Evolutionary conservation across 2,113 vertebrate genomes (phyloP).

Genomic region (Notiomystis cincta): DNA sequence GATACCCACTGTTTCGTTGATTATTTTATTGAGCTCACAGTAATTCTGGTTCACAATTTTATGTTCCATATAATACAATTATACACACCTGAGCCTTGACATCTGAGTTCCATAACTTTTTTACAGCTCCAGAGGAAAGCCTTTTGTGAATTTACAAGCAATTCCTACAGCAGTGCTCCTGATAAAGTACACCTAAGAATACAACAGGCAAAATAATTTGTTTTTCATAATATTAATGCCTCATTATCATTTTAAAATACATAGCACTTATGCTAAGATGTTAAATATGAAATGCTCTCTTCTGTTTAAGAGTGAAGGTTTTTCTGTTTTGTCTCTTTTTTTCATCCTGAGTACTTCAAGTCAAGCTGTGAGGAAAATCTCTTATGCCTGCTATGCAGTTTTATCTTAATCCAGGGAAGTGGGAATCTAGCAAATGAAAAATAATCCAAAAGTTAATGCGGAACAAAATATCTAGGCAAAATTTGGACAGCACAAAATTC

Average conservation of each 20-base stretch:
- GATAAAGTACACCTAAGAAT: not conserved
- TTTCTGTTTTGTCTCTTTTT: not conserved
- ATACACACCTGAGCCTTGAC: slow-evolving; percentile 5
- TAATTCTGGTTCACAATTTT: slow-evolving; percentile 43
- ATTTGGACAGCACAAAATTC: not conserved
- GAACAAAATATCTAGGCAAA: slow-evolving; percentile 10
- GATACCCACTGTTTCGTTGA: not conserved
- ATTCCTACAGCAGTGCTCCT: not conserved
- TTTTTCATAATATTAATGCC: not conserved
- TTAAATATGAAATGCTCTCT: not conserved
- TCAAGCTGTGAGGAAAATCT: slow-evolving; percentile 55
- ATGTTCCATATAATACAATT: slow-evolving; percentile 42
- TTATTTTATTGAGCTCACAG: slow-evolving; percentile 22
- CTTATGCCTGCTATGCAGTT: slow-evolving; percentile 24
- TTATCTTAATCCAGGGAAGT: slow-evolving; percentile 46
- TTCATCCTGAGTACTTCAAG: not conserved
- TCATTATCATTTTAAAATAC: slow-evolving; percentile 9
- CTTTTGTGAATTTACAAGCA: slow-evolving; percentile 21
- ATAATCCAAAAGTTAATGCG: slow-evolving; percentile 10
- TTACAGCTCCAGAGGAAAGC: slow-evolving; percentile 19
- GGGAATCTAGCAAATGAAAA: slow-evolving; percentile 23
- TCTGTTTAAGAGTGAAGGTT: not conserved
- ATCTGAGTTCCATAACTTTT: slow-evolving; percentile 8
- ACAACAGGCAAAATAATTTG: not conserved
- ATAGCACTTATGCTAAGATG: not conserved